Evolutionary conservation across 2,888 invertebrate genomes (phyloP).

Genomic region (Schizotus pectinicornis): DNA sequence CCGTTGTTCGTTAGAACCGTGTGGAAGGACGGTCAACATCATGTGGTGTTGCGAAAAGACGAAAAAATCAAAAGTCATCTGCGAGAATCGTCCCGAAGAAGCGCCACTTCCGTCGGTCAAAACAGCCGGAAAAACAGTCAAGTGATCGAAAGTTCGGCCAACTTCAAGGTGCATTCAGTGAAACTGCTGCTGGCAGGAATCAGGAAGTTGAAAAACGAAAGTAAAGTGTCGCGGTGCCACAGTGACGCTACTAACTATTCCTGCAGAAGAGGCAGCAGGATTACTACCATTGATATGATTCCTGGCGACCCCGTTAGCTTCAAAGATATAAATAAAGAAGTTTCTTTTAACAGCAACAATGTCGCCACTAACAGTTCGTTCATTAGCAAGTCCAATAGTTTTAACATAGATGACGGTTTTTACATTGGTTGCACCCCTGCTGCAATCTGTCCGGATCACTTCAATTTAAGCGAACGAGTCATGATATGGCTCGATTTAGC

Average conservation of each 20-base stretch:
- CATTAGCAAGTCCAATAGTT: conserved; percentile 33
- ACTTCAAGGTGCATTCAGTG: conserved; percentile 45
- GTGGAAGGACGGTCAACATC: conserved; percentile 75
- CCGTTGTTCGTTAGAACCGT: conserved; percentile 64
- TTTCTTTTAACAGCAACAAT: conserved; percentile 28
- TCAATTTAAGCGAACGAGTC: conserved; percentile 70
- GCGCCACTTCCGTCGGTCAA: neutral
- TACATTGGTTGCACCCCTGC: conserved; percentile 13
- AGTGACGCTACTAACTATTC: neutral
- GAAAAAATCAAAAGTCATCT: conserved; percentile 52
- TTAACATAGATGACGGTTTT: conserved; percentile 21
- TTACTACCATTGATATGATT: conserved; percentile 37
- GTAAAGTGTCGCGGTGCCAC: conserved; percentile 6
- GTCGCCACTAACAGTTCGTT: neutral
- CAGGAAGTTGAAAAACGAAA: conserved; percentile 20
- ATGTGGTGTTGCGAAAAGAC: conserved; percentile 70
- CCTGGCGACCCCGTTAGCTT: conserved; percentile 35
- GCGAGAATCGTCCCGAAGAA: neutral
- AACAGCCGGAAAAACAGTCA: neutral
- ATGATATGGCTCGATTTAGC: conserved; percentile 82
- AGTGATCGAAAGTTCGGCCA: conserved; percentile 3
- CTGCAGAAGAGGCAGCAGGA: neutral
- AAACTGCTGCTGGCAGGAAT: conserved; percentile 40
- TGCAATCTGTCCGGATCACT: conserved; percentile 11
- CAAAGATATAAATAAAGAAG: conserved; percentile 41